Evolutionary conservation across 2,797 vertebrate genomes (phyloP).

Genomic region (Eptatretus atami): DNA sequence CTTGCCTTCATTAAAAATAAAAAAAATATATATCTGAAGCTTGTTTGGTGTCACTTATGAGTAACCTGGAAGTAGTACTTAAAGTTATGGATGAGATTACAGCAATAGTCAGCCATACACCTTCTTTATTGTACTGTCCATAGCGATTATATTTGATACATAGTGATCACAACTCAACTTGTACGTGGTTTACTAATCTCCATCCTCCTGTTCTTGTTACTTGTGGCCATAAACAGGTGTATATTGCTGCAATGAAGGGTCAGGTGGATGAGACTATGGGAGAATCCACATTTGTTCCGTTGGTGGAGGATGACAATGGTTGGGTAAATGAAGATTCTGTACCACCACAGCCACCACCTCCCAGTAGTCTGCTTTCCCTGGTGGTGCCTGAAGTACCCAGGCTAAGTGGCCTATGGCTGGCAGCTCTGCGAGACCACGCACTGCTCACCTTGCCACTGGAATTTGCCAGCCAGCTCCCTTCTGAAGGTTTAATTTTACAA

Average conservation of each 20-base stretch:
- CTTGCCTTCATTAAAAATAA: too few relatives aligned
- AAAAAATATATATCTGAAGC: too few relatives aligned
- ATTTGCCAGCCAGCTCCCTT: slow-evolving; percentile 83
- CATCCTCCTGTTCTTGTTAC: too few relatives aligned
- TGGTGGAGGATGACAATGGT: slow-evolving; percentile 23
- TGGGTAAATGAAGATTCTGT: slow-evolving; percentile 28
- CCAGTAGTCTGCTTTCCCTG: slow-evolving; percentile 70
- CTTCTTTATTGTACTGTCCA: too few relatives aligned
- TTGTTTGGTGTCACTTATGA: too few relatives aligned
- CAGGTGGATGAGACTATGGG: slow-evolving; percentile 66
- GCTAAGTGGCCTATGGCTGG: slow-evolving; percentile 70
- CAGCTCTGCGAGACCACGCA: slow-evolving; percentile 65
- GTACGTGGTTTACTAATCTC: too few relatives aligned
- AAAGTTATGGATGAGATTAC: too few relatives aligned
- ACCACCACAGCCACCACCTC: slow-evolving; percentile 35
- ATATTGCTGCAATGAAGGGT: slow-evolving; percentile 82
- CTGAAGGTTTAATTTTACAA: slow-evolving; percentile 32
- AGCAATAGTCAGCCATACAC: too few relatives aligned
- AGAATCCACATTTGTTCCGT: slow-evolving; percentile 21
- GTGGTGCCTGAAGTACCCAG: slow-evolving; percentile 69
- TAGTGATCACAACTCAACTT: too few relatives aligned
- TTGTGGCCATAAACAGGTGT: slow-evolving; percentile 25
- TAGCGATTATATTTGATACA: too few relatives aligned
- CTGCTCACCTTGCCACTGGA: slow-evolving; percentile 71
- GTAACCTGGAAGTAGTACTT: too few relatives aligned